phyloP scores from a whole-genome alignment of 2,888 invertebrate species.

The Bedellia somnulentella region DNA sequence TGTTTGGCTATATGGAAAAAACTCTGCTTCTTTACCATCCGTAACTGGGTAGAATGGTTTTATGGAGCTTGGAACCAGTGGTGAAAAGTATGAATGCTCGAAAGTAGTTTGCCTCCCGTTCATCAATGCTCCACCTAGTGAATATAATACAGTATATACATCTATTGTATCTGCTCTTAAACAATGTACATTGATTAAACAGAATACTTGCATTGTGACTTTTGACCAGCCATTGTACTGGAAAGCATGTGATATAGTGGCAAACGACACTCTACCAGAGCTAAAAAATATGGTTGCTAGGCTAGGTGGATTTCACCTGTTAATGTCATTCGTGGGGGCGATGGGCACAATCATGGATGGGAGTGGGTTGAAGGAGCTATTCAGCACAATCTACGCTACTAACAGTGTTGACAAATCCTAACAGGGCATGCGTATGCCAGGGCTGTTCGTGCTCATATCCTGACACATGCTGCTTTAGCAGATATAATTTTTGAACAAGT shows the following conservation, averaged over 20 bases:
- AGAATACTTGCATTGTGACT: conserved; percentile 1
- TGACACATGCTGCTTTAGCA: conserved; percentile 1
- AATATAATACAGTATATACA: conserved; percentile 1
- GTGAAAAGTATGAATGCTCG: not conserved
- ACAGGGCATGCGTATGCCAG: conserved; percentile 15
- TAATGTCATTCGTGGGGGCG: conserved; percentile 17
- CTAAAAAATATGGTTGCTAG: conserved; percentile 11
- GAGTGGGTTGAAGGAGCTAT: conserved; percentile 17
- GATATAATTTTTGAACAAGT: not conserved
- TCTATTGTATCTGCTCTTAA: not conserved
- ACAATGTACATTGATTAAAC: not conserved
- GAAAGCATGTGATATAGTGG: conserved; percentile 18
- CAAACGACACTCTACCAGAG: conserved; percentile 8
- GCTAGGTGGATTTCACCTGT: conserved; percentile 18
- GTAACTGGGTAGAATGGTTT: not conserved
- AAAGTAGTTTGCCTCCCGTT: not conserved
- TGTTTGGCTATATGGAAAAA: too few species aligned
- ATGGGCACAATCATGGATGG: conserved; percentile 18
- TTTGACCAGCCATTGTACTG: conserved; percentile 1
- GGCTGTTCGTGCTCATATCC: conserved; percentile 12
- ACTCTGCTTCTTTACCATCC: too few species aligned
- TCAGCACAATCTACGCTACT: conserved; percentile 15
- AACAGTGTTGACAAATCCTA: conserved; percentile 16
- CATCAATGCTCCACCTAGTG: not conserved
- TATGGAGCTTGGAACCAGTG: not conserved